Evolutionary conservation across 2,888 invertebrate species (phyloP), one percentile per base, ranked within the genome.

Genomic region (Cylindroiulus punctatus): DNA sequence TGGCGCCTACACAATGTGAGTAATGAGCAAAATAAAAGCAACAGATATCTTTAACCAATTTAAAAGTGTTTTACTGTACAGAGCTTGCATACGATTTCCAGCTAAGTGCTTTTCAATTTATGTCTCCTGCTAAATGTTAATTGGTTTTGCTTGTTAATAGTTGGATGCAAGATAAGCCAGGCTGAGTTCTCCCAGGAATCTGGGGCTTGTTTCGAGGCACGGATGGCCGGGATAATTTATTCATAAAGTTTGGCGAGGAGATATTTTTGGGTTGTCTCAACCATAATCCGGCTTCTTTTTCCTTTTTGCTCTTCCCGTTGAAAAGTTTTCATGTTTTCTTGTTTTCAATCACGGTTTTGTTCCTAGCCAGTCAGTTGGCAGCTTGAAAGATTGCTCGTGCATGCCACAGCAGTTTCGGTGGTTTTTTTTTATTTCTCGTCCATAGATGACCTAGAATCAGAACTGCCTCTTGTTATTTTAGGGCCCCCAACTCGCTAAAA

Each of bases 61-160:
- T 52, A 12, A 52, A 44, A 52, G 52, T 52, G 10, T 52, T 52
- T 52, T 52, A 52, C 19, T 52, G 52, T n/a, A n/a, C 12, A 44
- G 19, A 52, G 19, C 52, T 52, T 0, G 76, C 26, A 22, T 76
- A 30, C 30, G 2, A 30, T 76, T 76, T 76, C 30, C 1, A 12
- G 10, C 30, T 76, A 76, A 76, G 76, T 76, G 76, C 76, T 76
- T 76, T 76, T 76, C 76, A 76, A 76, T 76, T 76, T 76, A 76
- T 76, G 76, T 12, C 22, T 76, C 76, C 30, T 14, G 30, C 76
- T 76, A 76, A 76, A 76, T 76, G 76, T 30, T 76, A 76, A 76
- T 76, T 76, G 76, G 30, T 76, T 76, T 76, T 76, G 14, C 76
- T 76, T 76, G 76, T 76, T 76, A 76, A 76, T 76, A 76, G 76